Evolutionary conservation across 1,140 invertebrate genomes (phyloP), one percentile per base, ranked within the genome.

Genomic region (Ephestia elutella): DNA sequence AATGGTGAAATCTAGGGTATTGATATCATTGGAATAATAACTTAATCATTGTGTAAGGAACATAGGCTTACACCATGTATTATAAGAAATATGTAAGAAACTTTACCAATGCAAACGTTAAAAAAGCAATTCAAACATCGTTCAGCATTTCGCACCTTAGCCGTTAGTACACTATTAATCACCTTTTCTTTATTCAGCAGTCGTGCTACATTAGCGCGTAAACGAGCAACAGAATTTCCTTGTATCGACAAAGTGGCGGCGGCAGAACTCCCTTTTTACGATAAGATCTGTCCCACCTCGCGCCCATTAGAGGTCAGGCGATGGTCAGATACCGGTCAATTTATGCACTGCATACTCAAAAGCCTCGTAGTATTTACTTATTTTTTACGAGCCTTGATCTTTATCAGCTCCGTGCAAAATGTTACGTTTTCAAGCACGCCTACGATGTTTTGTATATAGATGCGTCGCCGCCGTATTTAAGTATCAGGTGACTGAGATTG

Each of bases 241-340:
- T 76, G 72, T 82, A 78, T 78, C 72, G 76, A 75, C 75, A 73
- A 79, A 75, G 73, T 80, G 68, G 62, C 69, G 60, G 63, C 49
- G 55, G 63, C 71, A 76, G 73, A 80, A 84, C 71, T 74, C 64
- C 76, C 70, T 73, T 80, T 71, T 63, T 60, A 57, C 70, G 81
- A 84, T 84, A 84, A 79, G 60, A 84, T 84, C 81, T 68, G 79
- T 82, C 78, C 75, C 78, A 84, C 79, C 81, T 84, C 68, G 73
- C 65, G 63, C 66, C 75, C 72, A 82, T 84, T 84, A 84, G 59
- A 73, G 78, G 81, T 78, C 81, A 82, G 67, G 71, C 79, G 74
- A 84, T 80, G 73, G 71, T 60, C 71, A 79, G 75, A 84, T 81
- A 83, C 58, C 61, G 61, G 64, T 62, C 76, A 81, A 82, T 81